These are phyloP conservation scores for Pollicipes pollicipes DNA, from an alignment of 1,140 invertebrate species.

Conservation along the genomic window DNA sequence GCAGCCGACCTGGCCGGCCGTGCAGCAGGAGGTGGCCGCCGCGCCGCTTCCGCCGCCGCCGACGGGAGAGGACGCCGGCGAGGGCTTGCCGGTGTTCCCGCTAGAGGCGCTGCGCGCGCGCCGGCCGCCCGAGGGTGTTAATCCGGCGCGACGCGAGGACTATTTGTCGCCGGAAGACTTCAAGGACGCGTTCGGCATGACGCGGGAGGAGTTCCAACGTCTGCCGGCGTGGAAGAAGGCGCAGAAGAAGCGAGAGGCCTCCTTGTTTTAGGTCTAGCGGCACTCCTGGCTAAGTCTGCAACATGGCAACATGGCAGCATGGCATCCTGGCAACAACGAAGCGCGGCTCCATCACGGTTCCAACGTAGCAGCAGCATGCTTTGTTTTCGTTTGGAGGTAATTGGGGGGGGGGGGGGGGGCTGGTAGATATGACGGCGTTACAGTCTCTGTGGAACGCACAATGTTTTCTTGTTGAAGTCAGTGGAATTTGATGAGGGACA, in stretches of 20 bases:
- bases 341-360: too few species aligned
- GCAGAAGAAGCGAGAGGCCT: background rate
- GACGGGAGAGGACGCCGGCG: background rate
- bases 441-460: too few species aligned
- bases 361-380: too few species aligned
- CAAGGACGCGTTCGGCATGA: background rate
- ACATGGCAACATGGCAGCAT: too few species aligned
- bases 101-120: background rate
- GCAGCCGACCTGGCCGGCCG: background rate
- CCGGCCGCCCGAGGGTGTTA: background rate
- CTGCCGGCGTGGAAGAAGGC: background rate
- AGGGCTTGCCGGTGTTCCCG: background rate
- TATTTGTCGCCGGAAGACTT: background rate
- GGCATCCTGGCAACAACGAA: too few species aligned
- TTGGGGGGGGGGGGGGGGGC: too few species aligned
- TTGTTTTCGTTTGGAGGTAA: too few species aligned
- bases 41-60: too few species aligned
- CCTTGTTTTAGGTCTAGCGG: background rate
- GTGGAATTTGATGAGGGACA: too few species aligned
- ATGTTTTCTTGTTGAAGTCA: too few species aligned
- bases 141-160: background rate
- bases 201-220: conserved; percentile 33
- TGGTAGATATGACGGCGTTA: too few species aligned
- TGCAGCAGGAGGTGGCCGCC: background rate
- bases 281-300: too few species aligned